These are phyloP conservation scores for Pentamera pediparva DNA, from an alignment of 53 echinoderm and acorn worm species.

Conservation along the genomic window DNA sequence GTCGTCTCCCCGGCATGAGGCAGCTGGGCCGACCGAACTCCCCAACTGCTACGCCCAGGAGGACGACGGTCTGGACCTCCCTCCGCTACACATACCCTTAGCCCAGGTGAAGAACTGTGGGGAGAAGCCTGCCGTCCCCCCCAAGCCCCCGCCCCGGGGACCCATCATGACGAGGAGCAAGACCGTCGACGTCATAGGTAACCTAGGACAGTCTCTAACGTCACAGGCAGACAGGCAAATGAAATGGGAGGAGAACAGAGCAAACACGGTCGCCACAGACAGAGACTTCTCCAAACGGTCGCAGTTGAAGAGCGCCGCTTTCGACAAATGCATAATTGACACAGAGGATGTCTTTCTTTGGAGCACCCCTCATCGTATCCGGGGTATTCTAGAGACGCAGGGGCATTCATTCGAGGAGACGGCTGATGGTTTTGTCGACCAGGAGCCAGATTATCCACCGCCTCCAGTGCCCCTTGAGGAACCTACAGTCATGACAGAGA, in stretches of 20 bases:
- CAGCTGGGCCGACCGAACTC: not conserved
- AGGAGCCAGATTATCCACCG: not conserved
- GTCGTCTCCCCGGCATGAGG: not conserved
- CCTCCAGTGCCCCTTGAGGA: constrained; percentile 19
- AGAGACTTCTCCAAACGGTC: not conserved
- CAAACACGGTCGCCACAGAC: not conserved
- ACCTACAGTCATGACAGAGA: not conserved
- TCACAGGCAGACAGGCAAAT: not conserved
- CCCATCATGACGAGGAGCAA: not conserved
- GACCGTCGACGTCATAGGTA: not conserved
- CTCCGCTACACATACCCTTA: no score
- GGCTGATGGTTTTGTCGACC: not conserved
- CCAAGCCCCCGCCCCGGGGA: not conserved
- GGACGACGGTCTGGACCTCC: not conserved
- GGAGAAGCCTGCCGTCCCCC: not conserved
- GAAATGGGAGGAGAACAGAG: not conserved
- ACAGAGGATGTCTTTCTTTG: not conserved
- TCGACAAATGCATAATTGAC: not conserved
- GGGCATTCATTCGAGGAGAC: not conserved
- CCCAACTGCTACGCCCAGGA: constrained; percentile 11
- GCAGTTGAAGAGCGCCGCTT: constrained; percentile 7
- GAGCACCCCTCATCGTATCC: not conserved
- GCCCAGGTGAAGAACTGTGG: no score
- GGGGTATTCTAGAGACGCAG: constrained; percentile 10
- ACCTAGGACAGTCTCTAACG: no score